phyloP scores from a whole-genome alignment of 2,888 invertebrate species.

The Mythimna impura region DNA sequence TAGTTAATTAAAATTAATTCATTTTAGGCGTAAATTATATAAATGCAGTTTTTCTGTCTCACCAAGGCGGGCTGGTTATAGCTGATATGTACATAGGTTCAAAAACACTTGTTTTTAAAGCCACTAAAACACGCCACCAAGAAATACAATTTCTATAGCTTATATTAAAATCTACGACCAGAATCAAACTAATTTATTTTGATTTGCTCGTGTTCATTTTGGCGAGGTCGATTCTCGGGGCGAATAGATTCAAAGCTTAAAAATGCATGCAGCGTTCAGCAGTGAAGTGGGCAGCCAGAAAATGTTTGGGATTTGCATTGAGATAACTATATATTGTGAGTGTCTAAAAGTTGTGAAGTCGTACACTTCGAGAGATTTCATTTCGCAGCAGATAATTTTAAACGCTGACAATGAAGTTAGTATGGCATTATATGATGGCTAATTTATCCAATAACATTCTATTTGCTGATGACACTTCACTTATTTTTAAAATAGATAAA shows the following conservation, averaged over 20 bases:
- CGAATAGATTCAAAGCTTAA: constrained; percentile 36
- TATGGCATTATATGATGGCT: too few relatives aligned
- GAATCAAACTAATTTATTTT: constrained; percentile 4
- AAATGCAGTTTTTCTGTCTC: too few relatives aligned
- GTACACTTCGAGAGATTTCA: neutral
- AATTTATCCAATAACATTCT: too few relatives aligned
- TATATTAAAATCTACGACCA: neutral
- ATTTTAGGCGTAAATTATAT: too few relatives aligned
- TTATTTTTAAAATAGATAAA: too few relatives aligned
- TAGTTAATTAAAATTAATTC: too few relatives aligned
- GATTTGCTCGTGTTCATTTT: neutral
- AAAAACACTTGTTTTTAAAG: too few relatives aligned
- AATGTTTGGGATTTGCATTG: constrained; percentile 16
- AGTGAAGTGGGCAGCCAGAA: constrained; percentile 15
- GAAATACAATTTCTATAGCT: neutral
- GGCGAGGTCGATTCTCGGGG: neutral
- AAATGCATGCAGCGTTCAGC: constrained; percentile 44
- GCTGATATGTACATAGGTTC: too few relatives aligned
- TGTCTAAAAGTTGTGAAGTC: neutral
- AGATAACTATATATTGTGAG: constrained; percentile 12
- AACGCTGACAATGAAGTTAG: too few relatives aligned
- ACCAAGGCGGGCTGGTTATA: too few relatives aligned
- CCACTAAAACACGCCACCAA: too few relatives aligned
- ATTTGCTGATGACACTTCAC: too few relatives aligned
- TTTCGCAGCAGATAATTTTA: neutral